Evolutionary conservation across 2,113 vertebrate species (phyloP), one percentile per base, ranked within the genome.

Genomic region (Myotis lucifugus): DNA sequence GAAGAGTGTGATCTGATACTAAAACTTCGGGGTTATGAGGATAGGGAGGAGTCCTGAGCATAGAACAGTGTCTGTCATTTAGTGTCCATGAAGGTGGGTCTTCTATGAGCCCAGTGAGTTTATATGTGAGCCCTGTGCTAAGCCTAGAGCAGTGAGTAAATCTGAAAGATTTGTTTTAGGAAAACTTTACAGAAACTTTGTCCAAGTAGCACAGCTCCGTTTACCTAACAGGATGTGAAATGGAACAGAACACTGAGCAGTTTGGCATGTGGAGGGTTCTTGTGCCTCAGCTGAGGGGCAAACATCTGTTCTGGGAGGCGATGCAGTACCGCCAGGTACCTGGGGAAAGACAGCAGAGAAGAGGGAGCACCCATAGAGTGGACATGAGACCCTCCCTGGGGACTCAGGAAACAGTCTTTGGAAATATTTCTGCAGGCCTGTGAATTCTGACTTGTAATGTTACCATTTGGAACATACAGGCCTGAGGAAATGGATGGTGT

Each of bases 171-270:
- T 59, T 77, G 17, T 84, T 72, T 88, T 32, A 86, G 69, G 37
- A 94, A 92, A 94, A 85, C 8, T 56, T 96, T 59, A 10, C 13
- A 96, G 92, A 95, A 82, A 34, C 13, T 87, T 91, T 48, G 3
- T 34, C 11, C 50, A 83, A 69, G 52, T 56, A 94, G 21, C 23
- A 90, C 32, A 69, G 19, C 56, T 89, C 11, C 46, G 6, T 50
- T 40, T 50, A 67, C 70, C 34, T 70, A 50, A 85, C 19, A 79
- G 81, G 93, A 40, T 54, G 5, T 73, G n/a, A 74, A 88, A 4
- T 4, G 76, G 86, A 88, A 72, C 8, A 34, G 40, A 91, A 52
- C 3, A n/a, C 54, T 61, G 21, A 54, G 79, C 2, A 42, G 7
- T 69, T 77, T 95, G 76, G 29, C 25, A 54, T 40, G 19, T 79